Evolutionary conservation across 2,113 vertebrate genomes (phyloP), one percentile per base, ranked within the genome.

Genomic region (Pituophis catenifer): DNA sequence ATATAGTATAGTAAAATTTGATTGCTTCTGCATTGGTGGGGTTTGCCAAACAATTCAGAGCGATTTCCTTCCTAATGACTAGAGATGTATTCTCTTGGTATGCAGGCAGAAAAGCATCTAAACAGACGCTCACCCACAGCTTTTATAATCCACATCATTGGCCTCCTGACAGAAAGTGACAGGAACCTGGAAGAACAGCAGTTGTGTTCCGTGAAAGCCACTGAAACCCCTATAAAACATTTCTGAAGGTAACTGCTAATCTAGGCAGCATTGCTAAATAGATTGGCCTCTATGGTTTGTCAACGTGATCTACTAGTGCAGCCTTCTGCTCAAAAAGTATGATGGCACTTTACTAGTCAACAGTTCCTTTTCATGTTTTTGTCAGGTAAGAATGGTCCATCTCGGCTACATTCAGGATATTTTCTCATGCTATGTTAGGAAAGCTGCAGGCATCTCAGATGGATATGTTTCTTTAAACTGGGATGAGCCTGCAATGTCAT

Each of bases 301-400:
- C 93, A 96, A 19, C 58, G 7, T 94, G 95, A 96, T 95, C 91
- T 96, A 96, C 96, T 95, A 95, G 96, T 97, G 96, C 97, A 97
- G 57, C 97, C 97, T 97, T 96, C 96, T 97, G 96, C 96, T 90
- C 97, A 95, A 94, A 96, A 17, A 89, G 90, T 89, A 95, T 92
- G 86, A 97, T 23, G 96, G 92, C 97, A 10, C 57, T 92, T 85
- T 19, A 23, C 1, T 92, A 8, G 7, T 11, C 57, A 92, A 54
- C 4, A 12, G n/a, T 92, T 92, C 50, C 11, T 54, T 19, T 85
- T 19, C 62, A 81, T 6, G 8, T 17, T 90, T 55, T 29, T 81
- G n/a, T 62, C 15, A 93, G 1, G 12, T 86, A 48, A 55, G 86
- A 57, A 81, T 21, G 21, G 29, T 8, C 11, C 11, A 89, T 15